These are phyloP conservation scores for Bedellia somnulentella DNA, from an alignment of 2,888 invertebrate genomes.

Conservation along the genomic window DNA sequence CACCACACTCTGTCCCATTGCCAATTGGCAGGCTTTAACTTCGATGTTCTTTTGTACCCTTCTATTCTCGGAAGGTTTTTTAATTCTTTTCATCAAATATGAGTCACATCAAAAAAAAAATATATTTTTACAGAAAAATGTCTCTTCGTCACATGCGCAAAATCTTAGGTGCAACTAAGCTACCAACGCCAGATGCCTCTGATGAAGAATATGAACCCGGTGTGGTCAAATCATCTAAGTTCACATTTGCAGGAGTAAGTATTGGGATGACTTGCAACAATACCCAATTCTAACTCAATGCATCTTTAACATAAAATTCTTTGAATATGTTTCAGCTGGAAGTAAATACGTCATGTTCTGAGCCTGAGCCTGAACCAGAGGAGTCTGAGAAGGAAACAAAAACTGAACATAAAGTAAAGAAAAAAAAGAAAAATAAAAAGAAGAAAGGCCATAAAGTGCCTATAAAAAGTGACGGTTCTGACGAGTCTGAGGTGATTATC, in stretches of 20 bases:
- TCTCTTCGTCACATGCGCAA: constrained; percentile 18
- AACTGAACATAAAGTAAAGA: neutral
- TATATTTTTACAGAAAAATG: constrained; percentile 11
- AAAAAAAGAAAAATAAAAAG: neutral
- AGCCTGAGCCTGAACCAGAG: constrained; percentile 9
- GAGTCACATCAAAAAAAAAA: no score
- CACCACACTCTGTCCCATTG: neutral
- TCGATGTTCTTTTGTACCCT: neutral
- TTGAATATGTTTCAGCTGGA: constrained; percentile 11
- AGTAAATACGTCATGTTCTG: constrained; percentile 13
- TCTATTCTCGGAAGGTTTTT: neutral
- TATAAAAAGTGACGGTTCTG: neutral
- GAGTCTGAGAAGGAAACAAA: constrained; percentile 5
- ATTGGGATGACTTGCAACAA: neutral
- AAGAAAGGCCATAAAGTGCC: neutral
- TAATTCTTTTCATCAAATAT: no score
- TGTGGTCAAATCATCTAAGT: constrained; percentile 2
- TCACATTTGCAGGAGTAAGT: neutral
- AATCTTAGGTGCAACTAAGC: constrained; percentile 10
- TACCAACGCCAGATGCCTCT: constrained; percentile 18
- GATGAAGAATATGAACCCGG: constrained; percentile 17
- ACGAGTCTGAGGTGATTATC: neutral
- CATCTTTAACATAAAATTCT: neutral
- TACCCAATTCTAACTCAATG: neutral
- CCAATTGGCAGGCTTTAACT: neutral